Evolutionary conservation across 2,113 vertebrate genomes (phyloP).

Genomic region (Cyprinus carpio): DNA sequence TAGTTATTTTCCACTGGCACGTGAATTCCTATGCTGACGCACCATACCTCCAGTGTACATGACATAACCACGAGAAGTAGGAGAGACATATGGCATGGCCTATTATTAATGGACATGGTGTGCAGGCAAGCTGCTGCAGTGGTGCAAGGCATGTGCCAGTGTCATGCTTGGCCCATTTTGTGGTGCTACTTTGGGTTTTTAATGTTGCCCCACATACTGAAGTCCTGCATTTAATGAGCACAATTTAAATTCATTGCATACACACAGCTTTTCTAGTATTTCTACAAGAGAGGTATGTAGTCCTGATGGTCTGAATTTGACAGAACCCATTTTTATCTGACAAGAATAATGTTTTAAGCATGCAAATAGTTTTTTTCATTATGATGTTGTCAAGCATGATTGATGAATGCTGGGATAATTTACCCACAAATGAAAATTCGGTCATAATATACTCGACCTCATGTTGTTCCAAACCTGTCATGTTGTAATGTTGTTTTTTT

Average conservation of each 20-base stretch:
- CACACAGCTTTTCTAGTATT: neutral
- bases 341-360: neutral
- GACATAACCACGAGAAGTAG: slow-evolving; percentile 29
- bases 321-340: neutral
- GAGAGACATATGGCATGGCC: slow-evolving; percentile 6
- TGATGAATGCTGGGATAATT: neutral
- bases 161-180: slow-evolving; percentile 46
- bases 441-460: neutral
- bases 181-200: slow-evolving; percentile 18
- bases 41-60: slow-evolving; percentile 13
- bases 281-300: neutral
- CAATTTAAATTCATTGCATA: neutral
- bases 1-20: slow-evolving; percentile 42
- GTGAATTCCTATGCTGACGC: slow-evolving; percentile 33
- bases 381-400: neutral
- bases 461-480: neutral
- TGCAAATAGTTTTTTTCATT: neutral
- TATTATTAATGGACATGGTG: slow-evolving; percentile 27
- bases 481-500: neutral
- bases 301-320: neutral
- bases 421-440: slow-evolving; percentile 15
- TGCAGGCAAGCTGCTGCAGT: slow-evolving; percentile 49
- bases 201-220: slow-evolving; percentile 31
- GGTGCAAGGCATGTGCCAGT: slow-evolving; percentile 39
- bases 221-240: slow-evolving; percentile 6